These are phyloP conservation scores for Spilarctia lutea DNA, from an alignment of 2,888 invertebrate genomes.

Conservation along the genomic window DNA sequence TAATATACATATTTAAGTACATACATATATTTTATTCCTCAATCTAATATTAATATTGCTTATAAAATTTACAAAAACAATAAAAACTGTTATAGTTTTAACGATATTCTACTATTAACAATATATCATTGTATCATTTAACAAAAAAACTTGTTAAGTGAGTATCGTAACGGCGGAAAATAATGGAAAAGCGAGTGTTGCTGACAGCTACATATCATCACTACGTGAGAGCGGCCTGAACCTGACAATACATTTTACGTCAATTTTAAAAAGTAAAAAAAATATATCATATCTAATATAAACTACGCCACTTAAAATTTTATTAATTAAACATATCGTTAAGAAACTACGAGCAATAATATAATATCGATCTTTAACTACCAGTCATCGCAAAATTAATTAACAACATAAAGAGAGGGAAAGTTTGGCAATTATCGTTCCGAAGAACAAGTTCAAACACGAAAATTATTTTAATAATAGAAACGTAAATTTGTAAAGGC, in stretches of 20 bases:
- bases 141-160: background rate
- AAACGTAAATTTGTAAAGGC: background rate
- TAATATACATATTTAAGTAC: no score
- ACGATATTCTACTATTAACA: no score
- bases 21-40: no score
- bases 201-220: constrained; percentile 7
- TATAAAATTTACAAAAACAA: no score
- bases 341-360: background rate
- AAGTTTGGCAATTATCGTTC: constrained; percentile 7
- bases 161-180: background rate
- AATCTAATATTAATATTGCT: no score
- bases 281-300: background rate
- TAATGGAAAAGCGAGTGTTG: constrained; percentile 5
- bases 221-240: background rate
- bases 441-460: constrained; percentile 5
- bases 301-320: background rate
- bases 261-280: constrained; percentile 1
- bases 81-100: no score
- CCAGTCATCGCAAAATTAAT: constrained; percentile 9
- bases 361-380: background rate
- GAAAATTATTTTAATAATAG: constrained; percentile 1
- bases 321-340: background rate
- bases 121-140: no score
- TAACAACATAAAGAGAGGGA: constrained; percentile 4
- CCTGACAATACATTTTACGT: background rate